These are phyloP conservation scores for Chionodraco myersi DNA, from an alignment of 2,113 vertebrate genomes.

Conservation along the genomic window DNA sequence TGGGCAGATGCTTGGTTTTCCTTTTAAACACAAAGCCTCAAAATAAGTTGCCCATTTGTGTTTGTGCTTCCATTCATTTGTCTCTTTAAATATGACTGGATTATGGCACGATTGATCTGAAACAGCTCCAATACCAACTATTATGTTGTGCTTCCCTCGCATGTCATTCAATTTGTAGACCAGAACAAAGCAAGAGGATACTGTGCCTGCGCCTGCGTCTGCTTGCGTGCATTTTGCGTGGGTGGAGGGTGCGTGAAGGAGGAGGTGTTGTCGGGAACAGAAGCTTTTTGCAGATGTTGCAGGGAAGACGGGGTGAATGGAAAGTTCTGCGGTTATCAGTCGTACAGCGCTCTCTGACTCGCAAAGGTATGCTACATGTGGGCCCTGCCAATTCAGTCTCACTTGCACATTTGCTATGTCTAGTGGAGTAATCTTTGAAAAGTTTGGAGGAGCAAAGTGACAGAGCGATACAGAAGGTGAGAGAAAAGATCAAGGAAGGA, in stretches of 20 bases:
- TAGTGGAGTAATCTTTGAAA: slow-evolving; percentile 34
- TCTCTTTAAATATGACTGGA: slow-evolving; percentile 28
- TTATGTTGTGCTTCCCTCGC: slow-evolving; percentile 39
- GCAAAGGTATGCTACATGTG: slow-evolving; percentile 79
- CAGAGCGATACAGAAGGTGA: slow-evolving; percentile 16
- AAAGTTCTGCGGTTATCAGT: slow-evolving; percentile 88
- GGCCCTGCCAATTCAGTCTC: slow-evolving; percentile 53
- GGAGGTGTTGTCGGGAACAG: slow-evolving; percentile 83
- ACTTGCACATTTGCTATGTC: slow-evolving; percentile 39
- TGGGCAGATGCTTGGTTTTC: slow-evolving; percentile 27
- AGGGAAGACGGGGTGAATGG: slow-evolving; percentile 82
- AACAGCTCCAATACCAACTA: slow-evolving; percentile 10
- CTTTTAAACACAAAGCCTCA: slow-evolving; percentile 40
- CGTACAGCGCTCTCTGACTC: slow-evolving; percentile 71
- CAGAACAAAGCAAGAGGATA: slow-evolving; percentile 65
- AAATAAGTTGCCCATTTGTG: slow-evolving; percentile 14
- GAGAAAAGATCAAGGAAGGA: slow-evolving; percentile 18
- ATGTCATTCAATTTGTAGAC: slow-evolving; percentile 53
- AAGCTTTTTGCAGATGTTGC: slow-evolving; percentile 91
- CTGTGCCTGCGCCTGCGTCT: slow-evolving; percentile 59
- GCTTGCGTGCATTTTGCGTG: slow-evolving; percentile 57
- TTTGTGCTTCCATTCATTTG: slow-evolving; percentile 11
- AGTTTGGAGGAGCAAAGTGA: slow-evolving; percentile 12
- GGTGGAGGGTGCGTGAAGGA: slow-evolving; percentile 71
- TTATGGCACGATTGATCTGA: slow-evolving; percentile 22